phyloP scores from a whole-genome alignment of 1,140 invertebrate species.

The Apis florea region DNA sequence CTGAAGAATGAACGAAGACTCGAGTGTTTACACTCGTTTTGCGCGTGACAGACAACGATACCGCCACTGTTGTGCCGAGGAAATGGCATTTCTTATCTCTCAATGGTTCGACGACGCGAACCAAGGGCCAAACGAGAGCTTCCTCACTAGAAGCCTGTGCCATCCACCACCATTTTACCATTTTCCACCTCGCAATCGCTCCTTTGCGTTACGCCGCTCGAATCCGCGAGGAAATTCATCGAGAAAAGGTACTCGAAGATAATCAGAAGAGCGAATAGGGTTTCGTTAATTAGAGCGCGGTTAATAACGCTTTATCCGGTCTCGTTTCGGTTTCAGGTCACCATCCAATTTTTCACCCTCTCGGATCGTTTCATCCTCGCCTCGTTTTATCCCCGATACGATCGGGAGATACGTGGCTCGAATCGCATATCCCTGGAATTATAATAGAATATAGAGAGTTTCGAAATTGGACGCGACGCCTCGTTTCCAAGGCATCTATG shows the following conservation, averaged over 20 bases:
- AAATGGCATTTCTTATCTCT: slow-evolving; percentile 67
- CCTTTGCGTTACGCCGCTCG: not conserved
- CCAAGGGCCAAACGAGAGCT: slow-evolving; percentile 10
- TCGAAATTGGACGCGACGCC: not conserved
- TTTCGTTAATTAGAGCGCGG: slow-evolving; percentile 58
- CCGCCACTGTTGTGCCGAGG: slow-evolving; percentile 49
- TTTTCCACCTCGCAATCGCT: not conserved
- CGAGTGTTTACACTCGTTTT: slow-evolving; percentile 46
- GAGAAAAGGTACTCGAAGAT: slow-evolving; percentile 44
- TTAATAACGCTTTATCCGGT: slow-evolving; percentile 56
- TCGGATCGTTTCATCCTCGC: not conserved
- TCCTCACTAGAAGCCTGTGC: not conserved
- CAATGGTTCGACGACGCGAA: slow-evolving; percentile 44
- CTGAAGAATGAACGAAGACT: not conserved
- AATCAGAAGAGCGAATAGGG: slow-evolving; percentile 32
- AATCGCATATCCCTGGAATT: not conserved
- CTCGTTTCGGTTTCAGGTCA: not conserved
- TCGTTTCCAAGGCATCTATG: not conserved
- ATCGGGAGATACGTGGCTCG: not conserved
- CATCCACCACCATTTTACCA: slow-evolving; percentile 10
- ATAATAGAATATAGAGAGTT: slow-evolving; percentile 1
- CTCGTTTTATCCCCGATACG: not conserved
- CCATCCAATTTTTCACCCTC: not conserved
- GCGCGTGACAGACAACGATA: slow-evolving; percentile 53
- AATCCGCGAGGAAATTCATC: slow-evolving; percentile 54